Evolutionary conservation across 2,797 vertebrate genomes (phyloP), one percentile per base, ranked within the genome.

Genomic region (Mormyrops boulengeri): DNA sequence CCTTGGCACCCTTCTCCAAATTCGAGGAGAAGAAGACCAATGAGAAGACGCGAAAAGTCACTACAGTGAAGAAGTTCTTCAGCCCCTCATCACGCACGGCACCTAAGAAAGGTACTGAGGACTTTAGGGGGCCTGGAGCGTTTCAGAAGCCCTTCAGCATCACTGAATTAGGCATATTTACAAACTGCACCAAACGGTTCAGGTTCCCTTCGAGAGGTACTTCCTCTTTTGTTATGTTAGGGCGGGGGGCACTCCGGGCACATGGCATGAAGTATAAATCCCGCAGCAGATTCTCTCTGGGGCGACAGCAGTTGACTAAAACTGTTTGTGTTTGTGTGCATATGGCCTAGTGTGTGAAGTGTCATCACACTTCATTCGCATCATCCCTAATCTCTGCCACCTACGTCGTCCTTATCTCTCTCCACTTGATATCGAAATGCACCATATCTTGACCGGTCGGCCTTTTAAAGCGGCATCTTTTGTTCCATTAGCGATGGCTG

Each of bases 11-110:
- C 3, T 99, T 99, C 91, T 98, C 98, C 69, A 99, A 99, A 93
- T 99, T 99, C 84, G 98, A 99, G 93, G 98, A 99, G 93, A 99
- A 99, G 96, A 99, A 99, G 93, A 98, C 97, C 90, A 99, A 98
- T 0, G 98, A 99, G 94, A 99, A 99, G 93, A 98, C 97, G 0
- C 95, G 98, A 2, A 99, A 99, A 91, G 98, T 99, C 90, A 99
- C 98, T 17, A 99, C 98, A 0, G 98, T 99, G 14, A 99, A 99
- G 95, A 99, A 99, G 91, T 99, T 99, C 95, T 99, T 99, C 95
- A 98, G 97, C 90, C 97, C 98, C 2, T 99, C 98, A 0, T 98
- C 98, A n/a, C 97, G 98, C 88, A 95, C 96, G 3, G 95, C 96
- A 87, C 93, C 97, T 73, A 99, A 98, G 93, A 99, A 99, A 96